A percentile compares a stretch with the other conserved stretches of the same genome.
These are phyloP conservation scores for Acleris cristana DNA, from an alignment of 2,888 invertebrate species.

Conservation along the genomic window DNA sequence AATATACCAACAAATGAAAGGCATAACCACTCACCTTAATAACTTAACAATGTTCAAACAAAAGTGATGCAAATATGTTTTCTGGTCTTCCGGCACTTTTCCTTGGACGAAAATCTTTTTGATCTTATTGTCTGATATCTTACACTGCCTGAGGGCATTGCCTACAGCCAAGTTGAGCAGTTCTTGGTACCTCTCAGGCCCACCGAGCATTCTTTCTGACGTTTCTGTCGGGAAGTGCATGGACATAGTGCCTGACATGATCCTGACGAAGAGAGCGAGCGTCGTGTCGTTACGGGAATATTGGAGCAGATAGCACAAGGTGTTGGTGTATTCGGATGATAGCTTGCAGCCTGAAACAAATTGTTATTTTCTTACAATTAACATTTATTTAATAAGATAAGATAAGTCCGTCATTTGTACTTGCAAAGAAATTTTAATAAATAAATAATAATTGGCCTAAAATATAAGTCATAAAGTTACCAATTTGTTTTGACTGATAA, in stretches of 20 bases:
- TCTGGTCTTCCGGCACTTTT: constrained; percentile 59
- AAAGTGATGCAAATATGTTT: constrained; percentile 72
- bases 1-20: background rate
- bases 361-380: background rate
- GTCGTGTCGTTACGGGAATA: constrained; percentile 84
- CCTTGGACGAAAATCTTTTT: constrained; percentile 67
- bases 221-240: constrained; percentile 73
- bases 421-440: no score
- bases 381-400: no score
- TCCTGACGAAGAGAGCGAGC: constrained; percentile 84
- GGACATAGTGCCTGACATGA: constrained; percentile 84
- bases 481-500: no score
- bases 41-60: constrained; percentile 74
- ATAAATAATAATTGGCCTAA: background rate
- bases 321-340: constrained; percentile 85
- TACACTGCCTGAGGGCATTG: constrained; percentile 69
- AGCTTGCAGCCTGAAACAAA: constrained; percentile 80
- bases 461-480: no score
- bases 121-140: constrained; percentile 67
- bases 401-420: no score
- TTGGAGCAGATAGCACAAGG: constrained; percentile 84
- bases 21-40: constrained; percentile 58
- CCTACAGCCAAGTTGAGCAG: constrained; percentile 72
- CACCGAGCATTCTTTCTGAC: constrained; percentile 64
- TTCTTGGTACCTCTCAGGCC: constrained; percentile 69